Conservation (phyloP, 2,888 invertebrate genomes). For the Microplitis deprimator region DNA sequence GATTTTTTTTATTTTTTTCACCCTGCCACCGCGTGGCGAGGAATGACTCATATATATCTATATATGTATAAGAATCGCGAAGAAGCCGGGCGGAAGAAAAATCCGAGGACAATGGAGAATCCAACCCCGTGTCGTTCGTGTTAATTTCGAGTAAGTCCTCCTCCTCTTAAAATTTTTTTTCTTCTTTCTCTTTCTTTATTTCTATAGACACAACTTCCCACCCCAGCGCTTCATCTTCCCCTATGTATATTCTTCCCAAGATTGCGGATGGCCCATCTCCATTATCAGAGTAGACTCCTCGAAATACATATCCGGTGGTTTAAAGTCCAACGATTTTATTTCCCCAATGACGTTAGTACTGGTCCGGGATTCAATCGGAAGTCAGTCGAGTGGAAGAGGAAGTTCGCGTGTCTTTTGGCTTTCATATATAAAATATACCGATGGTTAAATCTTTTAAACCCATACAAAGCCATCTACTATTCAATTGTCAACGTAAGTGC, state of each 20-base stretch:
- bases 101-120: slow-evolving; percentile 60
- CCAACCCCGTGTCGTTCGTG: slow-evolving; percentile 61
- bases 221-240: slow-evolving; percentile 43
- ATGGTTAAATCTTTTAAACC: not conserved
- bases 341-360: slow-evolving; percentile 14
- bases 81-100: slow-evolving; percentile 33
- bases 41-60: no score
- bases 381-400: not conserved
- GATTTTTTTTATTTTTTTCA: slow-evolving; percentile 63
- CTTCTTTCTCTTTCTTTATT: slow-evolving; percentile 43
- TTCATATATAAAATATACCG: not conserved
- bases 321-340: slow-evolving; percentile 57
- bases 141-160: slow-evolving; percentile 61
- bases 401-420: not conserved
- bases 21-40: slow-evolving; percentile 2
- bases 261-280: slow-evolving; percentile 54
- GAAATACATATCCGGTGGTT: slow-evolving; percentile 66
- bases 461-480: not conserved
- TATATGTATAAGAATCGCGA: not conserved
- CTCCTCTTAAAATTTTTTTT: slow-evolving; percentile 24
- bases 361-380: not conserved
- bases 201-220: slow-evolving; percentile 14
- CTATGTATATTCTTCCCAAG: slow-evolving; percentile 20
- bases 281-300: slow-evolving; percentile 61
- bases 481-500: not conserved